These are phyloP conservation scores for Drosophila watanabei DNA, from an alignment of 1,140 invertebrate genomes.

Conservation along the genomic window DNA sequence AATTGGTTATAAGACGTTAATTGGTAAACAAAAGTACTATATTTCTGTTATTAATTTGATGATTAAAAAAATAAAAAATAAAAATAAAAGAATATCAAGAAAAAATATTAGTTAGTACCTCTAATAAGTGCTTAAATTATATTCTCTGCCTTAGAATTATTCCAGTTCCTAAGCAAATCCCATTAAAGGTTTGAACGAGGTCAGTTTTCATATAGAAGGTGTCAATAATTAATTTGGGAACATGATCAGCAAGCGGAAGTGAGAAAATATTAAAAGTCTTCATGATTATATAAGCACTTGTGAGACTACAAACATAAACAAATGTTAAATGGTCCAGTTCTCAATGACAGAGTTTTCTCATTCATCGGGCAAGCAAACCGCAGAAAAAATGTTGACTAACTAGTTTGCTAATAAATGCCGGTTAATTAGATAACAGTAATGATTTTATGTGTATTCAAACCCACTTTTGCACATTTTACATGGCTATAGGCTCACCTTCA, in stretches of 20 bases:
- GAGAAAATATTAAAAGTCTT: not conserved
- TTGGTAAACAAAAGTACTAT: not conserved
- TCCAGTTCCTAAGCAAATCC: not conserved
- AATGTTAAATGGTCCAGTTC: not conserved
- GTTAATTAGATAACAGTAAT: constrained; percentile 23
- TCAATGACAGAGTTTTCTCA: not conserved
- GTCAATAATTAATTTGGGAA: constrained; percentile 11
- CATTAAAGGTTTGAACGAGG: constrained; percentile 20
- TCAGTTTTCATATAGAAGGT: constrained; percentile 28
- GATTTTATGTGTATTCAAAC: constrained; percentile 15
- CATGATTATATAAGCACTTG: constrained; percentile 8
- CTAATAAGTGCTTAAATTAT: not conserved
- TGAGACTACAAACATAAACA: constrained; percentile 3
- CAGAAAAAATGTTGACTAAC: constrained; percentile 19
- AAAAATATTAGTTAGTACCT: not conserved
- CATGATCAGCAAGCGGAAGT: constrained; percentile 11
- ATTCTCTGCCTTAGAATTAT: not conserved
- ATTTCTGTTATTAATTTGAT: not conserved
- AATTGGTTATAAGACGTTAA: constrained; percentile 3
- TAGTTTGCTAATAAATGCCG: constrained; percentile 26
- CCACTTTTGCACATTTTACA: constrained; percentile 18
- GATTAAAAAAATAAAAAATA: not conserved
- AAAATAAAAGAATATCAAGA: not conserved
- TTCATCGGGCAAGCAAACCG: not conserved
- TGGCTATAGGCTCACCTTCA: constrained; percentile 28